Evolutionary conservation across 2,113 vertebrate genomes (phyloP).

Genomic region (Chloebia gouldiae): DNA sequence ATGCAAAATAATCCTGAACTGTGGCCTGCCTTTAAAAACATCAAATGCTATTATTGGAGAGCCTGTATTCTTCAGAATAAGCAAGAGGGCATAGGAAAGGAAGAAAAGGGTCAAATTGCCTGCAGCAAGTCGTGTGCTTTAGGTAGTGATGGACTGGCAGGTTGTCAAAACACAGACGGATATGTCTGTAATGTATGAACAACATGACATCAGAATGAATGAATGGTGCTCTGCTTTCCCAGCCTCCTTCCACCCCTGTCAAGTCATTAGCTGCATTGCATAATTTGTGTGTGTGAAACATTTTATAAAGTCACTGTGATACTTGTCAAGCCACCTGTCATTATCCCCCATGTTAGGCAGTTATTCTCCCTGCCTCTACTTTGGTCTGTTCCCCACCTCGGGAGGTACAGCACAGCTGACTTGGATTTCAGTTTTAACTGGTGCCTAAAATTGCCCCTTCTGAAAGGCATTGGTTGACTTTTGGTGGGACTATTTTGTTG

Average conservation of each 20-base stretch:
- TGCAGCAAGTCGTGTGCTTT: conserved; percentile 25
- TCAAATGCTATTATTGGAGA: neutral
- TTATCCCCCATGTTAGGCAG: conserved; percentile 9
- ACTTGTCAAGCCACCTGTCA: conserved; percentile 57
- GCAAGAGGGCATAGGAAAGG: conserved; percentile 26
- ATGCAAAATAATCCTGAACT: conserved; percentile 3
- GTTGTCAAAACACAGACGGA: conserved; percentile 50
- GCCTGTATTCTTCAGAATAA: neutral
- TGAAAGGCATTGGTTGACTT: neutral
- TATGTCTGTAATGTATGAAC: neutral
- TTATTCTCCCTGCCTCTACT: neutral
- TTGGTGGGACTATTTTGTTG: neutral
- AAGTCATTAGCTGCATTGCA: conserved; percentile 28
- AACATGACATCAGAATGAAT: conserved; percentile 19
- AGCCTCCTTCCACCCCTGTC: neutral
- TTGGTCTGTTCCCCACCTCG: neutral
- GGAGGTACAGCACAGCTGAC: neutral
- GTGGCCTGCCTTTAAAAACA: neutral
- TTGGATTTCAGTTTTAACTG: neutral
- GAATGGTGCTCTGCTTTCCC: conserved; percentile 21
- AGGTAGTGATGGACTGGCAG: conserved; percentile 40
- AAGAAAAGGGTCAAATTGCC: conserved; percentile 51
- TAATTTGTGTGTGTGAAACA: conserved; percentile 46
- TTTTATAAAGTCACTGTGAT: conserved; percentile 39
- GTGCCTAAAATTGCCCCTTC: neutral